Percentiles rank a stretch among this genome's conserved stretches.
phyloP scores from a whole-genome alignment of 2,888 invertebrate genomes.

The Lepidocyrtinus sp. region DNA sequence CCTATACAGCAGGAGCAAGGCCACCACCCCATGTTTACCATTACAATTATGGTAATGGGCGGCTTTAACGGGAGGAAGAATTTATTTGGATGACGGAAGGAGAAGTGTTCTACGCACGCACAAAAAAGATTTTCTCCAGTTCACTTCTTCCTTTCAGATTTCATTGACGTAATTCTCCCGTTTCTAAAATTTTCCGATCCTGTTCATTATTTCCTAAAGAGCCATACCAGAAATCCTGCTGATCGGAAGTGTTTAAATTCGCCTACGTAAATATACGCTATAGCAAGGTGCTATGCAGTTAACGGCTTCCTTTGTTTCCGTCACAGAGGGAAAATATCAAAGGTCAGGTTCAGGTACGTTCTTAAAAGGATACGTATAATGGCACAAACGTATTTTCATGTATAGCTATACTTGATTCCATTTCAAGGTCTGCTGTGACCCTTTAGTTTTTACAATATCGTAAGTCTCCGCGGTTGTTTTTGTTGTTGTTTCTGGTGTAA shows the following conservation, averaged over 20 bases:
- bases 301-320: background rate
- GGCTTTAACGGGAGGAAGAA: background rate
- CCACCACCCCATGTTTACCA: slow-evolving; percentile 56
- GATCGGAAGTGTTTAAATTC: no score
- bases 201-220: background rate
- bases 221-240: background rate
- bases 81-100: background rate
- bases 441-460: background rate
- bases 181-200: no score
- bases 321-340: slow-evolving; percentile 2
- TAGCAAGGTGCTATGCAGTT: no score
- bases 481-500: background rate
- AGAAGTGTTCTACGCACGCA: background rate
- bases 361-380: no score
- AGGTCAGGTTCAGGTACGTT: slow-evolving; percentile 40
- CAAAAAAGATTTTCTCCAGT: slow-evolving; percentile 28
- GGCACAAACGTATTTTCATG: no score
- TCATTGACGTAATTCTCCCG: background rate
- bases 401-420: background rate
- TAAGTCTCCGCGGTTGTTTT: background rate
- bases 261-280: background rate
- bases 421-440: background rate
- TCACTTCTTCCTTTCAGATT: slow-evolving; percentile 5
- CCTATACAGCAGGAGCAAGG: slow-evolving; percentile 55
- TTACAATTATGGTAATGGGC: slow-evolving; percentile 1